Evolutionary conservation across 2,888 invertebrate species (phyloP).

Genomic region (Campoplex nolae): DNA sequence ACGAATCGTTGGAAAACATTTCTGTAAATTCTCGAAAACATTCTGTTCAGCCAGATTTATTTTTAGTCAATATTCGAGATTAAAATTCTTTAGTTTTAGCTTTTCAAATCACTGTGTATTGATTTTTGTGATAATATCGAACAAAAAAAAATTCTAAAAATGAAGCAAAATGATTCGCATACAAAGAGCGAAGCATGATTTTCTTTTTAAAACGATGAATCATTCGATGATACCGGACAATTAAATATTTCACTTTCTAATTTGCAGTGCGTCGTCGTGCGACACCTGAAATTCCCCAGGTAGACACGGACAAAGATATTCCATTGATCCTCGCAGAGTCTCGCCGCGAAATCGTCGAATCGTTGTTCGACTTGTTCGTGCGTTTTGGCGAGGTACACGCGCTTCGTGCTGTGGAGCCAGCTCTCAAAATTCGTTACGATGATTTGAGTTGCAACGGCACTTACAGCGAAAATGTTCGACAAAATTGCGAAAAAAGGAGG

Average conservation of each 20-base stretch:
- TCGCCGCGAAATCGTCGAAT: slow-evolving; percentile 84
- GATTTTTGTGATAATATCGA: too few relatives aligned
- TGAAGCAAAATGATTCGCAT: neutral
- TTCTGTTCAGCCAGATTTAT: too few relatives aligned
- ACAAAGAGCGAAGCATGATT: too few relatives aligned
- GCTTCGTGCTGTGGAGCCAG: slow-evolving; percentile 93
- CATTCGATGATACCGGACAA: neutral
- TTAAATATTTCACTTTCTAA: slow-evolving; percentile 73
- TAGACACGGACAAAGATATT: slow-evolving; percentile 89
- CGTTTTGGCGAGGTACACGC: slow-evolving; percentile 89
- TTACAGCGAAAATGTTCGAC: slow-evolving; percentile 75
- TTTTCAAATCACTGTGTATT: too few relatives aligned
- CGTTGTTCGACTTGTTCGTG: slow-evolving; percentile 90
- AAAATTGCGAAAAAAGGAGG: slow-evolving; percentile 77
- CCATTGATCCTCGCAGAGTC: slow-evolving; percentile 85
- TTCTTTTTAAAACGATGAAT: neutral
- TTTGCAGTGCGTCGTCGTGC: slow-evolving; percentile 87
- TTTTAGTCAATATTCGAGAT: too few relatives aligned
- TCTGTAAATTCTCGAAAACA: too few relatives aligned
- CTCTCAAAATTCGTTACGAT: slow-evolving; percentile 87
- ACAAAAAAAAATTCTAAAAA: neutral
- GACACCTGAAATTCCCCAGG: slow-evolving; percentile 87
- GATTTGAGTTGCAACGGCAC: slow-evolving; percentile 82
- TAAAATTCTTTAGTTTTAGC: too few relatives aligned
- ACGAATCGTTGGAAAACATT: too few relatives aligned